phyloP scores from a whole-genome alignment of 2,888 invertebrate genomes.

The Ashinkailepas kermadecensis region DNA sequence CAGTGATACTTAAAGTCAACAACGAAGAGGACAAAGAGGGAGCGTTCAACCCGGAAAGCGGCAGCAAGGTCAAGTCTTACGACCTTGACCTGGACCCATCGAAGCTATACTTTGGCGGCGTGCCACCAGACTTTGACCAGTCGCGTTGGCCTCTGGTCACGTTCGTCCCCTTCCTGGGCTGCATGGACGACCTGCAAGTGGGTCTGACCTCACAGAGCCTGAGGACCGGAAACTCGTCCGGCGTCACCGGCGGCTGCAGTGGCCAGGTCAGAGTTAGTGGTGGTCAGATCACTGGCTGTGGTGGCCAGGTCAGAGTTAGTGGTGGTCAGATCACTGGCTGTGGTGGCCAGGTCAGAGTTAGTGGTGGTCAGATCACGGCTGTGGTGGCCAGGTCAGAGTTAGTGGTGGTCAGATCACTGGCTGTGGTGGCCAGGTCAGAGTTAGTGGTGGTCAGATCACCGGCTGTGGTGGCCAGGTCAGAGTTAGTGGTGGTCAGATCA shows the following conservation, averaged over 20 bases:
- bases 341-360: too few species aligned
- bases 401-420: too few species aligned
- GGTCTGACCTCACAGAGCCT: slow-evolving; percentile 40
- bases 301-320: too few species aligned
- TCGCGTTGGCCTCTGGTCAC: slow-evolving; percentile 39
- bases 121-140: slow-evolving; percentile 59
- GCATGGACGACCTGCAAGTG: slow-evolving; percentile 66
- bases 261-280: neutral
- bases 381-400: too few species aligned
- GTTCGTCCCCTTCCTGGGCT: slow-evolving; percentile 62
- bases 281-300: too few species aligned
- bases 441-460: too few species aligned
- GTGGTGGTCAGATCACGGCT: too few species aligned
- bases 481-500: too few species aligned
- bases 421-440: too few species aligned
- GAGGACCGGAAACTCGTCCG: neutral
- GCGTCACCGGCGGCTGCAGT: neutral
- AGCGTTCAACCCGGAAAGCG: neutral
- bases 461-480: too few species aligned
- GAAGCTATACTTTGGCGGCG: slow-evolving; percentile 74
- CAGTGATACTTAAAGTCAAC: neutral
- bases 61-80: neutral
- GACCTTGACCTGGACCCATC: slow-evolving; percentile 54
- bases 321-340: too few species aligned
- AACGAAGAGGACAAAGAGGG: neutral